Evolutionary conservation across 2,888 invertebrate genomes (phyloP), one percentile per base, ranked within the genome.

Genomic region (Tubulanus polymorphus): DNA sequence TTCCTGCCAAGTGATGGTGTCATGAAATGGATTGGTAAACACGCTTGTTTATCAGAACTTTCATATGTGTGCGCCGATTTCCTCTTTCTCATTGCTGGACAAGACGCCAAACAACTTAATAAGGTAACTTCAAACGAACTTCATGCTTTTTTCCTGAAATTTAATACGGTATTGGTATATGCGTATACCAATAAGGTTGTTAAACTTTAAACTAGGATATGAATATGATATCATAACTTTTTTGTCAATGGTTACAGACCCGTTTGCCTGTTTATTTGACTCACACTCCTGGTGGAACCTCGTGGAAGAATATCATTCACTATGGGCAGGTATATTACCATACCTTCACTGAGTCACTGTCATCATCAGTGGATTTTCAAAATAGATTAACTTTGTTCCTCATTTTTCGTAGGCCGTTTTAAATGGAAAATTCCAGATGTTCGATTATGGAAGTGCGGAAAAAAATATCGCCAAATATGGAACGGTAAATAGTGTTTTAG

Each of bases 211-310:
- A 12, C 10, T 32, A 32, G 35, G 35, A 12, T 32, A 32, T 32
- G 10, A 32, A 12, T n/a, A 12, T 10, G 10, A 10, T 32, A 32
- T 32, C 35, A 10, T 32, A n/a, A 32, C 10, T 12, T n/a, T 12
- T 32, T 32, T 32, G n/a, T 32, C n/a, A n/a, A n/a, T n/a, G n/a
- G n/a, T 50, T 62, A 6, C 61, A 83, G 80, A 81, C 83, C 28
- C 72, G 88, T 56, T 66, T 90, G 51, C 88, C 88, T 0, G 75
- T 86, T 0, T 85, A 90, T 57, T 71, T 88, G 41, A 81, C 82
- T 10, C 88, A 90, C 61, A 81, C 83, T 1, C 90, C 91, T 0
- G 88, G 89, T 0, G 90, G 90, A 0, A 85, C 87, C 0, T 90
- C 90, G 0, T 84, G 86, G 0, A 87, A 85, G 75, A 87, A 88